A percentile compares a stretch with the other conserved stretches of the same genome.
phyloP scores from a whole-genome alignment of 2,113 vertebrate species.

The Nycticryphes semicollaris region DNA sequence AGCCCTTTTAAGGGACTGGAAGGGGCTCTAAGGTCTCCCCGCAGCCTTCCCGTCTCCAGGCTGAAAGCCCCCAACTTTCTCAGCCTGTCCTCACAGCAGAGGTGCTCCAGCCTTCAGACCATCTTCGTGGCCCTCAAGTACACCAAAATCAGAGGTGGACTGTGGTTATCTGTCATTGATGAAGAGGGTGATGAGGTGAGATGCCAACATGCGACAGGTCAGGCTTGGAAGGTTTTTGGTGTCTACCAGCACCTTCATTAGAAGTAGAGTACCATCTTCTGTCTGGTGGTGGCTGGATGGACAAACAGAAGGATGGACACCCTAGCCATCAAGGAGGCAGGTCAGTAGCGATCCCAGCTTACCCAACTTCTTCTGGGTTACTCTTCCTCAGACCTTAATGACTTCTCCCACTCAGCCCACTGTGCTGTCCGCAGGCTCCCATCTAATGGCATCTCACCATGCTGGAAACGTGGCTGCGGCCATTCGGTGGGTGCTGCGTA shows the following conservation, averaged over 20 bases:
- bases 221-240: background rate
- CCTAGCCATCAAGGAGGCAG: fast-evolving
- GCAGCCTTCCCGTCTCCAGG: background rate
- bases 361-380: background rate
- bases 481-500: slow-evolving; percentile 28
- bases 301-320: fast-evolving
- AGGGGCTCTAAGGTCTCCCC: background rate
- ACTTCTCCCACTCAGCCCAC: background rate
- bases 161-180: background rate
- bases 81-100: background rate
- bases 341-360: background rate
- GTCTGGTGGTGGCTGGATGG: background rate
- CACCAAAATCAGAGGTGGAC: background rate
- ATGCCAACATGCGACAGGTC: background rate
- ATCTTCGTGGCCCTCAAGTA: background rate
- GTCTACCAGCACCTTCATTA: background rate
- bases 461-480: slow-evolving; percentile 6
- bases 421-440: background rate
- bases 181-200: background rate
- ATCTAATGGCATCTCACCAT: background rate
- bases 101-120: background rate
- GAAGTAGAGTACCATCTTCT: background rate
- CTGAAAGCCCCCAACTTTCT: background rate
- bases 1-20: background rate
- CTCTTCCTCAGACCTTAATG: background rate